These are phyloP conservation scores for Aquatica leii DNA, from an alignment of 2,888 invertebrate genomes.

Conservation along the genomic window DNA sequence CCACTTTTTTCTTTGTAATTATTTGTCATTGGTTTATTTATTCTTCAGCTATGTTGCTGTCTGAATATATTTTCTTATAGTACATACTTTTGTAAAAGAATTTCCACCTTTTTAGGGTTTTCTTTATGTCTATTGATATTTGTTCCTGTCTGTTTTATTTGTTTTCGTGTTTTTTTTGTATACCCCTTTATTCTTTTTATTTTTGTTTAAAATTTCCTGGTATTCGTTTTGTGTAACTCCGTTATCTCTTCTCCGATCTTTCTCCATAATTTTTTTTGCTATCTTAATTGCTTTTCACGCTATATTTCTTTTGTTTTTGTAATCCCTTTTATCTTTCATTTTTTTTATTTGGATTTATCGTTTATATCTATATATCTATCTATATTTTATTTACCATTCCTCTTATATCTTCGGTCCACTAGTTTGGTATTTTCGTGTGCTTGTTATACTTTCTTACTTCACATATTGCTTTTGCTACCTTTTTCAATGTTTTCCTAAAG, in stretches of 20 bases:
- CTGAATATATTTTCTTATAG: neutral
- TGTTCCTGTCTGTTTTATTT: neutral
- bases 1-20: conserved; percentile 4
- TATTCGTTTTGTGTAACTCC: no score
- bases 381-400: no score
- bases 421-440: conserved; percentile 4
- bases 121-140: conserved; percentile 5
- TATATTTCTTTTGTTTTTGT: no score
- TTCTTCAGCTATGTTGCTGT: neutral
- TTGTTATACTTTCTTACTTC: conserved; percentile 3
- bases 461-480: conserved; percentile 3
- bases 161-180: neutral
- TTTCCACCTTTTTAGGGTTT: conserved; percentile 11
- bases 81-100: conserved; percentile 2
- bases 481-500: conserved; percentile 4
- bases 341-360: no score
- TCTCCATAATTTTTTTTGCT: no score
- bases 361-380: no score
- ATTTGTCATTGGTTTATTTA: neutral
- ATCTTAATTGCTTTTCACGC: no score
- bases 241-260: no score
- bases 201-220: no score
- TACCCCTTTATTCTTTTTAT: no score
- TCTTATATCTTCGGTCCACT: no score
- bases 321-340: no score